These are phyloP conservation scores for Muscicapa comitata DNA, from an alignment of 2,797 vertebrate species.

Conservation along the genomic window DNA sequence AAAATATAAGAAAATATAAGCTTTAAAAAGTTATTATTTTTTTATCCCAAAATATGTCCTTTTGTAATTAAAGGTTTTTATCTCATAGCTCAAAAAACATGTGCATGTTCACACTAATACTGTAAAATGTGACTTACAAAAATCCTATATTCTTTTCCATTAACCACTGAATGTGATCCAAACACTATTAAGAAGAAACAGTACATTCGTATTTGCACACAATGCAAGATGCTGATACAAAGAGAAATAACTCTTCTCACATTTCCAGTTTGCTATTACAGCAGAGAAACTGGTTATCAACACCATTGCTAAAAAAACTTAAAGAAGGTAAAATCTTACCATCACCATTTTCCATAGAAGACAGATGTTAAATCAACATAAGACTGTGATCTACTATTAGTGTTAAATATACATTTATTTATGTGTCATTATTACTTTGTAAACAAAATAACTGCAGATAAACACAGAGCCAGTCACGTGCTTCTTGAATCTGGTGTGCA, in stretches of 20 bases:
- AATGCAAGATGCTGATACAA: neutral
- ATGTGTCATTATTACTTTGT: neutral
- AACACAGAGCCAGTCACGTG: neutral
- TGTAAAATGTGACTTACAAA: neutral
- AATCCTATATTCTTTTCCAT: neutral
- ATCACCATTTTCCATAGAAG: neutral
- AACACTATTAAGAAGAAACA: neutral
- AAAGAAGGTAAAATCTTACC: neutral
- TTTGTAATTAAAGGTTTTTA: neutral
- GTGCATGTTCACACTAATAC: neutral
- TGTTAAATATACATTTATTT: neutral
- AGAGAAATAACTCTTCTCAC: neutral
- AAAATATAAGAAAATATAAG: neutral
- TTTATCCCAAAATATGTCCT: neutral
- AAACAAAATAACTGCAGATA: neutral
- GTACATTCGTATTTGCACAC: neutral
- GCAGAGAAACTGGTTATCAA: neutral
- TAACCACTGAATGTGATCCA: neutral
- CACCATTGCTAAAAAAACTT: neutral
- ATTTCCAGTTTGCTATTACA: neutral
- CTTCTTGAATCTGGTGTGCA: neutral
- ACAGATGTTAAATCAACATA: neutral
- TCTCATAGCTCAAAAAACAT: neutral
- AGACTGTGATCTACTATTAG: neutral
- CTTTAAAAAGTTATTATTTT: neutral